phyloP scores from a whole-genome alignment of 2,113 vertebrate species.

The Rhipidura dahli region DNA sequence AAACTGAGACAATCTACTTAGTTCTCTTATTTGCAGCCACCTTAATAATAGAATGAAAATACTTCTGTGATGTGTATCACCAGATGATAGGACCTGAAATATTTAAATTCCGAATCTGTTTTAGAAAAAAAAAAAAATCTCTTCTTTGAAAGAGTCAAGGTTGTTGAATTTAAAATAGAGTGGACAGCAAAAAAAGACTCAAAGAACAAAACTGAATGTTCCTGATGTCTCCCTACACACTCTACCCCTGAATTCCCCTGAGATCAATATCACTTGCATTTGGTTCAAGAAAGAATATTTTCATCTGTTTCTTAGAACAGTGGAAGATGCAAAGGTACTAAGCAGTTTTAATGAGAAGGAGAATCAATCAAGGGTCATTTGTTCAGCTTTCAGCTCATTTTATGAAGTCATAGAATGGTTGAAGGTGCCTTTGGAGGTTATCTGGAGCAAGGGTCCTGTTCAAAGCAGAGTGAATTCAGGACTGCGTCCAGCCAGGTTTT shows the following conservation, averaged over 20 bases:
- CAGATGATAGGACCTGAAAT: background rate
- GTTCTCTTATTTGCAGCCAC: background rate
- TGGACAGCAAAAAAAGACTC: background rate
- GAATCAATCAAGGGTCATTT: background rate
- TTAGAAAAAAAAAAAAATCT: background rate
- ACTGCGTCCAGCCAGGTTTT: background rate
- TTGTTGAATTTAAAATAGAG: background rate
- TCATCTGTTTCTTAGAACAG: background rate
- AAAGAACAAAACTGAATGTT: background rate
- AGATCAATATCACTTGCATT: background rate
- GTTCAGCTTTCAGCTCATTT: background rate
- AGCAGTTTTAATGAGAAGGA: background rate
- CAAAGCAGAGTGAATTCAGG: background rate
- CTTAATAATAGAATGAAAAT: background rate
- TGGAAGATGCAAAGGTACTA: background rate
- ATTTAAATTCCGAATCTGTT: background rate
- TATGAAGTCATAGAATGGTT: background rate
- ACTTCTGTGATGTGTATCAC: background rate
- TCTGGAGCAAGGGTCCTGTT: background rate
- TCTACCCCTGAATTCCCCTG: fast-evolving
- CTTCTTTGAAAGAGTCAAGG: background rate
- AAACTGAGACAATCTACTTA: background rate
- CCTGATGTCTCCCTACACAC: too few species aligned
- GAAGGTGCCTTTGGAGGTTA: background rate
- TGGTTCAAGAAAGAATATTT: background rate